These are phyloP conservation scores for Turritopsis rubra DNA, from an alignment of 30 jellyfish, hydroid and myxozoan species.

Conservation along the genomic window DNA sequence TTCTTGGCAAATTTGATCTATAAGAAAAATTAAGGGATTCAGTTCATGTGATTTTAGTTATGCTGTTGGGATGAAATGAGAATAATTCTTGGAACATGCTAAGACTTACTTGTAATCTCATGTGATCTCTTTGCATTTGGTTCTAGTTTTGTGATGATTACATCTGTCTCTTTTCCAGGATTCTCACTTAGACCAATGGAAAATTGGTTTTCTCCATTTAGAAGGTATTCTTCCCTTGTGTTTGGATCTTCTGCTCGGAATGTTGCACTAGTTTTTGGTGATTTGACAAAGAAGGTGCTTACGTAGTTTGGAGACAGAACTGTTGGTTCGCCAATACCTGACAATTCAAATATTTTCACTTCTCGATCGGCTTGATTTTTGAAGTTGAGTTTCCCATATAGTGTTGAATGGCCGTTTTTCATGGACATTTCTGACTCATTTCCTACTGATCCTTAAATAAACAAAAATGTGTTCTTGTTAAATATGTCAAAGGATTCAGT, in stretches of 20 bases:
- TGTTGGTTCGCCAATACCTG: conserved; percentile 99
- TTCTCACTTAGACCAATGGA: conserved; percentile 60
- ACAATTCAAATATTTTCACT: conserved; percentile 70
- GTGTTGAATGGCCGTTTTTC: conserved; percentile 25
- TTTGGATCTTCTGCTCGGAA: conserved; percentile 77
- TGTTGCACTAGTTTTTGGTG: conserved; percentile 79
- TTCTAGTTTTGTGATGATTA: conserved; percentile 48
- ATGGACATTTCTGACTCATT: neutral
- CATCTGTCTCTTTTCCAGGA: conserved; percentile 82
- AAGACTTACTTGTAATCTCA: conserved; percentile 46
- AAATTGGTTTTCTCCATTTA: conserved; percentile 64
- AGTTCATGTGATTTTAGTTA: neutral
- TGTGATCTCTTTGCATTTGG: conserved; percentile 30
- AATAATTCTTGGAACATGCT: neutral
- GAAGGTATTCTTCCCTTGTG: conserved; percentile 59
- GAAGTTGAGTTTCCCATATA: conserved; percentile 84
- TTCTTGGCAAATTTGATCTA: conserved; percentile 62
- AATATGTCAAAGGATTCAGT: too few relatives aligned
- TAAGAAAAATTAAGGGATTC: neutral
- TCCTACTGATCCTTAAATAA: conserved; percentile 13
- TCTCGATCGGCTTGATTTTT: conserved; percentile 81
- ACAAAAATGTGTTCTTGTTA: neutral
- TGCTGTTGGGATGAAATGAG: neutral
- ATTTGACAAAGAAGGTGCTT: conserved; percentile 90
- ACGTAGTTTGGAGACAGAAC: conserved; percentile 85